Percentiles rank a stretch among this genome's conserved stretches.
These are phyloP conservation scores for Halocaridina rubra DNA, from an alignment of 2,888 invertebrate genomes.

Conservation along the genomic window DNA sequence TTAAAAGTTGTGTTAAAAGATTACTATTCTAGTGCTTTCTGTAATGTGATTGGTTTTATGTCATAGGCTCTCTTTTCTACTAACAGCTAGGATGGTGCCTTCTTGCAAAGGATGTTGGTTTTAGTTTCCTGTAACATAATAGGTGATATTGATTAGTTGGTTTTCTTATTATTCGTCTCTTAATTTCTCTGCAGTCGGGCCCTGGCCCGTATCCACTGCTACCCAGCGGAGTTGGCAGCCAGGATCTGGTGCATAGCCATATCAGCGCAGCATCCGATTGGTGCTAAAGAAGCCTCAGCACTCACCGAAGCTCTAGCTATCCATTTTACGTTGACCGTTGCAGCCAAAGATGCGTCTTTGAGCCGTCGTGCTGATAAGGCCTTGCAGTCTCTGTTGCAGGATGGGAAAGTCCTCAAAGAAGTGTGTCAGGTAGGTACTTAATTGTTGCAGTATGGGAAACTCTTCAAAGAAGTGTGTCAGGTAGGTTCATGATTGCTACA, in stretches of 20 bases:
- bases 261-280: slow-evolving; percentile 12
- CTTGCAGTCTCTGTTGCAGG: background rate
- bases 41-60: no score
- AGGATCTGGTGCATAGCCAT: slow-evolving; percentile 44
- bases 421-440: slow-evolving; percentile 33
- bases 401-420: slow-evolving; percentile 30
- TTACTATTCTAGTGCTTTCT: no score
- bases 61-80: no score
- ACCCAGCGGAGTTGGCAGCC: slow-evolving; percentile 44
- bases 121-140: no score
- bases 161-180: no score
- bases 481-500: background rate
- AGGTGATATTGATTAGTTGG: no score
- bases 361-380: slow-evolving; percentile 23
- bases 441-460: background rate
- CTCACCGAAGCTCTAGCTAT: slow-evolving; percentile 50
- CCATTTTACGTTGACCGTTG: slow-evolving; percentile 52
- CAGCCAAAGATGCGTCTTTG: slow-evolving; percentile 11
- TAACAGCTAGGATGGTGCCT: no score
- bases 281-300: slow-evolving; percentile 38
- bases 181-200: no score
- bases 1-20: no score
- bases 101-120: no score
- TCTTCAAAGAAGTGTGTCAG: slow-evolving; percentile 4
- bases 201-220: slow-evolving; percentile 48